Conservation (phyloP, 2,797 vertebrate species). For the Melopsittacus undulatus region DNA sequence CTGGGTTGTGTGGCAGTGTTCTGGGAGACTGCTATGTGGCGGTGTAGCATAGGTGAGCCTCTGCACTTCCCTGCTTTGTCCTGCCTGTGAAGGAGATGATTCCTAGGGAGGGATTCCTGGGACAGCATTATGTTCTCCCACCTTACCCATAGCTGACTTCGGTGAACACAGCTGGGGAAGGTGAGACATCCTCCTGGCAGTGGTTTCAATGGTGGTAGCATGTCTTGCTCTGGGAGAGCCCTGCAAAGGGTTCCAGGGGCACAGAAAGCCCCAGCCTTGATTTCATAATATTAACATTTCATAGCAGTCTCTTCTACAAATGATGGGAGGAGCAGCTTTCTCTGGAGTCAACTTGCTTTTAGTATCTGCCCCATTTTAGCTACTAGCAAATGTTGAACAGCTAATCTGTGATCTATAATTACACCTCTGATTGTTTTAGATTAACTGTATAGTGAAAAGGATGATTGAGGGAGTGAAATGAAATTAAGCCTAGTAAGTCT, state of each 20-base stretch:
- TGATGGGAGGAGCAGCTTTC: not conserved
- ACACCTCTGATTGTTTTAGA: slow-evolving; percentile 38
- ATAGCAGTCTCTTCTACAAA: not conserved
- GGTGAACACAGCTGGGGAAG: not conserved
- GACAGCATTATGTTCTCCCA: not conserved
- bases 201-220: not conserved
- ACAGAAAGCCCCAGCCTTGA: not conserved
- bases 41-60: not conserved
- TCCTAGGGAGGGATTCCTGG: not conserved
- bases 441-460: slow-evolving; percentile 43
- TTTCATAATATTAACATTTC: not conserved
- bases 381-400: not conserved
- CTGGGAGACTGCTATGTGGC: not conserved
- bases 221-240: not conserved
- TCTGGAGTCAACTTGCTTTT: not conserved
- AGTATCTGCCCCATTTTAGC: not conserved
- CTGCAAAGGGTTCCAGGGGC: not conserved
- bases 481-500: slow-evolving; percentile 66
- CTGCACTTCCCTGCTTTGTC: not conserved
- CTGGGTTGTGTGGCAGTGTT: not conserved
- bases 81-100: not conserved
- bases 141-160: not conserved
- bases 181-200: not conserved
- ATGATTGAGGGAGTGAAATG: slow-evolving; percentile 51
- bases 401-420: slow-evolving; percentile 54